A percentile compares a stretch with the other conserved stretches of the same genome.
These are phyloP conservation scores for Micrasema longulum DNA, from an alignment of 1,140 invertebrate genomes.

Conservation along the genomic window DNA sequence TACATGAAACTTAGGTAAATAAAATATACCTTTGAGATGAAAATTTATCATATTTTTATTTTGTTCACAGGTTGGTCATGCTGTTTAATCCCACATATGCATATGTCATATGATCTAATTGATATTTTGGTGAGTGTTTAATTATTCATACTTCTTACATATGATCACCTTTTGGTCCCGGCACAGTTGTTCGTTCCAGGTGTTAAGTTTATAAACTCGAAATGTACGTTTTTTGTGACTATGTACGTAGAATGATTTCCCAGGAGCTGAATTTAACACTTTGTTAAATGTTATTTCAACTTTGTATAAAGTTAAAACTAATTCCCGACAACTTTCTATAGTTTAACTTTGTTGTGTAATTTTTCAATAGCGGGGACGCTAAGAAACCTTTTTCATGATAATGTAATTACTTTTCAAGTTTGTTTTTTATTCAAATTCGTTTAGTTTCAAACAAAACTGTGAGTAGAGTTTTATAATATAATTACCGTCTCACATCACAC, in stretches of 20 bases:
- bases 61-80: constrained; percentile 11
- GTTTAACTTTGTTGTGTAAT: neutral
- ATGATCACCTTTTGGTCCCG: no score
- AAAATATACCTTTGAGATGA: neutral
- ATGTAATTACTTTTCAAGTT: constrained; percentile 25
- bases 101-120: no score
- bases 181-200: no score
- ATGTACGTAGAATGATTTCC: constrained; percentile 7
- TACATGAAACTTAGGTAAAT: no score
- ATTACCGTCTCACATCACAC: no score
- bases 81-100: neutral
- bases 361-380: constrained; percentile 17
- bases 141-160: no score
- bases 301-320: constrained; percentile 17
- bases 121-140: no score
- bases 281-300: constrained; percentile 3
- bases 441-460: constrained; percentile 22
- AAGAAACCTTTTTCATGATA: constrained; percentile 12
- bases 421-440: constrained; percentile 5
- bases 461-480: neutral
- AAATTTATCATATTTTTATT: neutral
- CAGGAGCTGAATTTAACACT: constrained; percentile 2
- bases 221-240: neutral
- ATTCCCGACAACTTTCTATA: constrained; percentile 1
- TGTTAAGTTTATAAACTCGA: neutral